phyloP scores from a whole-genome alignment of 2,888 invertebrate species.

The Crocallis elinguaria region DNA sequence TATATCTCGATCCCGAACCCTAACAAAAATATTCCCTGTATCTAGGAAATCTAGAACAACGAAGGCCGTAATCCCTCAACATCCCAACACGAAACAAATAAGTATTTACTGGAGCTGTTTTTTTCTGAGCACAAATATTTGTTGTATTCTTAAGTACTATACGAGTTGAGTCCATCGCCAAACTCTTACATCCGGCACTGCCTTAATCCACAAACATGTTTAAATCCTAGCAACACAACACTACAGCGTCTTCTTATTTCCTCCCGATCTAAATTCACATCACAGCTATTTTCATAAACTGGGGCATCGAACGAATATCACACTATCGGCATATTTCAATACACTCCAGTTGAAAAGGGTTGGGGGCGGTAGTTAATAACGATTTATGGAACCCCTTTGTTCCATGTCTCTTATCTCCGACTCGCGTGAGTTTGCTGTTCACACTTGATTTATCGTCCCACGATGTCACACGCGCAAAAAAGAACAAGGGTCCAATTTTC shows the following conservation, averaged over 20 bases:
- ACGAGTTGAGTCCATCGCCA: too few relatives aligned
- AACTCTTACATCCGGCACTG: too few relatives aligned
- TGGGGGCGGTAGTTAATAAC: constrained; percentile 75
- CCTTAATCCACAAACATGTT: too few relatives aligned
- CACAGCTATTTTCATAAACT: constrained; percentile 39
- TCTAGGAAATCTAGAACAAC: too few relatives aligned
- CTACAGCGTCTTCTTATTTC: constrained; percentile 21
- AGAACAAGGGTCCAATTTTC: constrained; percentile 55
- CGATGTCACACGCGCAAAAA: constrained; percentile 57
- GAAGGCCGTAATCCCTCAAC: too few relatives aligned
- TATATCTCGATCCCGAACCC: too few relatives aligned
- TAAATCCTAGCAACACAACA: not conserved
- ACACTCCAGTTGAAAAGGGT: constrained; percentile 67
- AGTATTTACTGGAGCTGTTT: too few relatives aligned
- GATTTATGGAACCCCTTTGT: constrained; percentile 83
- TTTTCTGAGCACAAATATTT: too few relatives aligned
- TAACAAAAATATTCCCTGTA: too few relatives aligned
- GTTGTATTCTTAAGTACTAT: too few relatives aligned
- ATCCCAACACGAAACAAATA: too few relatives aligned
- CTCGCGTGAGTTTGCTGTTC: constrained; percentile 68
- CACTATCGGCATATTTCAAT: constrained; percentile 54
- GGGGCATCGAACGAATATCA: constrained; percentile 38
- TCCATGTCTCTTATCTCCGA: constrained; percentile 75
- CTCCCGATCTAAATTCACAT: constrained; percentile 33
- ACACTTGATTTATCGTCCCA: constrained; percentile 75